Conservation (phyloP, 1,140 invertebrate species). For the Thaumetopoea pityocampa region DNA sequence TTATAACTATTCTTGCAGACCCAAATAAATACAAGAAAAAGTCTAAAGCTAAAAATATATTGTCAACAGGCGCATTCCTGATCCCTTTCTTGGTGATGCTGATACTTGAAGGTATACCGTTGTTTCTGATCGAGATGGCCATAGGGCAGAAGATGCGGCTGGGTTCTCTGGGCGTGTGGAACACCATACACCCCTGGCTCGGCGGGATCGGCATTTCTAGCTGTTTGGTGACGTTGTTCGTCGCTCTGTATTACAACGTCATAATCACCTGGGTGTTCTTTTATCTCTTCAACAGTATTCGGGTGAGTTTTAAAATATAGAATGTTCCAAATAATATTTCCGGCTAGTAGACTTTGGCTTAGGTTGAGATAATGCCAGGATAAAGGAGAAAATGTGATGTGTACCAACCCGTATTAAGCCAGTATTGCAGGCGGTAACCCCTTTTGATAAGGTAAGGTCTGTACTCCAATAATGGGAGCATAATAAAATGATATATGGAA, state of each 20-base stretch:
- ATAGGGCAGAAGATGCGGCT: constrained; percentile 93
- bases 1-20: too few species aligned
- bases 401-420: too few species aligned
- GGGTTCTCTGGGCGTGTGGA: constrained; percentile 95
- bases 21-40: too few species aligned
- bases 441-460: too few species aligned
- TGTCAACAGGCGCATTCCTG: constrained; percentile 92
- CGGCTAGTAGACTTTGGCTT: too few species aligned
- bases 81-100: constrained; percentile 98
- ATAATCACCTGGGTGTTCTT: constrained; percentile 99
- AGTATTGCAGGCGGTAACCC: too few species aligned
- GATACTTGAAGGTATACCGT: constrained; percentile 92
- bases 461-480: too few species aligned
- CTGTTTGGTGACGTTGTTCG: constrained; percentile 94
- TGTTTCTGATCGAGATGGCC: constrained; percentile 96
- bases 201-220: constrained; percentile 93
- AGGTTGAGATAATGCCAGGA: too few species aligned
- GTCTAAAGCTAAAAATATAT: constrained; percentile 2
- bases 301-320: constrained; percentile 82
- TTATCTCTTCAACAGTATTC: constrained; percentile 94
- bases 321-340: too few species aligned
- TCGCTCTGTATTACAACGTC: constrained; percentile 97
- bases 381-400: too few species aligned
- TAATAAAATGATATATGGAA: too few species aligned
- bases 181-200: constrained; percentile 94